Base-by-base conservation (phyloP, 2,888 invertebrate species). In the Artemia sp. region DNA sequence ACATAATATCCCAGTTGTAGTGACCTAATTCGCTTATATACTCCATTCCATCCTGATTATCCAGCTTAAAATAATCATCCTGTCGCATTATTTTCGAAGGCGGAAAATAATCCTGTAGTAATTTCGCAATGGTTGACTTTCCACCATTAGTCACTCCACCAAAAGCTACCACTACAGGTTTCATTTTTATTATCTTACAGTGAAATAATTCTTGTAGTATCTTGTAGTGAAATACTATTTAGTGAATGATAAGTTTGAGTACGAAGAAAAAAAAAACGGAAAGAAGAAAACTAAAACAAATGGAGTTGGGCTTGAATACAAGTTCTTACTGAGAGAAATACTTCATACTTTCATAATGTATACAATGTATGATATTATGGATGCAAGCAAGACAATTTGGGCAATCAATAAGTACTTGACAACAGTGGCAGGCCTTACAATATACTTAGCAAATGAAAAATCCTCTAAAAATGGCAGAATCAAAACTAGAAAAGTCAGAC, bases 81-180 rank as follows among this genome's bases (percentile, higher is more conserved):
- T 91, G 91, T 72, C 85, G 82, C 66, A 90, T 80, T 0, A 86
- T 24, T 8, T 72, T 66, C 38, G 69, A 77, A 73, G 77, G 75
- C 0, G 81, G 77, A 2, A 83, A 77, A 51, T 73, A 75, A 0
- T 79, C 75, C 8, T 77, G 78, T 19, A 91, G 76, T 70, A 80
- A 79, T 69, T 81, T 81, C 0, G 88, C 83, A 53, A 90, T 76
- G 0, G 88, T 86, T 0, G 89, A 88, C 79, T 92, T 92, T 0
- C 92, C 92, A 24, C 89, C 87, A 75, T 89, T 89, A 0, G 91
- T 91, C 2, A 87, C 87, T 1, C 92, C 89, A 58, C 87, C 85
- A 73, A 91, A 83, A 9, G 89, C 90, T 71, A 87, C 79, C 69
- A 86, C 78, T 58, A 84, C 84, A 72, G 78, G 82, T 75, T 74